Evolutionary conservation across 1,140 invertebrate species (phyloP), one percentile per base, ranked within the genome.

Genomic region (Macrobrachium rosenbergii): DNA sequence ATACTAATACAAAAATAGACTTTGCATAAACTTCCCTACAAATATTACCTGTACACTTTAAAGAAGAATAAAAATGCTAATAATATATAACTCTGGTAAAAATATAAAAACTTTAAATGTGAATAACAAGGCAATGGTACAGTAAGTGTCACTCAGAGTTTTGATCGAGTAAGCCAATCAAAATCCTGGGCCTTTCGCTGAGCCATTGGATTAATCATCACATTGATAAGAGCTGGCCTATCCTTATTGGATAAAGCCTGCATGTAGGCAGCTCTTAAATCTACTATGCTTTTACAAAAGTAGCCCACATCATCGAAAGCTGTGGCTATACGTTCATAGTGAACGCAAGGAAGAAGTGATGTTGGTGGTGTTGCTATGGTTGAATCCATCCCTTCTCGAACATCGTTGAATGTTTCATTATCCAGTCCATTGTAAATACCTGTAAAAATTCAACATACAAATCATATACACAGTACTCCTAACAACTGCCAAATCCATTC

Each of bases 101-200:
- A 8, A 67, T 21, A 67, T 8, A 72, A 28, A n/a, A 72, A 23
- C 5, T 37, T 23, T 12, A n/a, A 72, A 28, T 7, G 7, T 52
- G 52, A 52, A 5, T 52, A 52, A 52, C 52, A 52, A 10, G 12
- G 7, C 52, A 72, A 72, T n/a, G 6, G 3, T n/a, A n/a, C 64
- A n/a, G 0, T 14, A 5, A 12, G 16, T 17, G 16, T 37, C n/a
- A 14, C 69, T 95, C 93, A 97, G 86, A 97, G 93, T 92, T 98
- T 98, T 28, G 97, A 97, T 92, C 97, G 96, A 0, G 97, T 98
- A 5, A 99, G 92, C 97, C 97, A 98, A 90, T 94, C 95, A 91
- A 97, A 98, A 58, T 95, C 95, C 93, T 99, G 98, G 81, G 95
- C 94, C 92, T 98, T 99, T 88, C 97, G 94, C 91, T 97, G 96